A percentile compares a stretch with the other conserved stretches of the same genome.
Evolutionary conservation across 2,113 vertebrate species (phyloP).

Genomic region (Podocnemis expansa): DNA sequence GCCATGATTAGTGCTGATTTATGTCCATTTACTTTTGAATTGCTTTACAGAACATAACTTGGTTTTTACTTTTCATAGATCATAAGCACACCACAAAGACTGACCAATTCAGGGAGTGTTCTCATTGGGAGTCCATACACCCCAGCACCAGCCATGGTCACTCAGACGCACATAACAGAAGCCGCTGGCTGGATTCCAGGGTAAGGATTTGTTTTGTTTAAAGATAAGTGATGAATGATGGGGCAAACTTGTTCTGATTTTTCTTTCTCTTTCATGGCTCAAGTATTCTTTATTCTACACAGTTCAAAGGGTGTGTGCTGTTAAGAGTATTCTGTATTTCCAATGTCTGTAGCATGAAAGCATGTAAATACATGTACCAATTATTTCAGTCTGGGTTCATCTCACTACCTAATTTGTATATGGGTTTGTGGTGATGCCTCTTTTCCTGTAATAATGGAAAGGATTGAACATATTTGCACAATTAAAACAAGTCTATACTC

Average conservation of each 20-base stretch:
- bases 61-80: constrained; percentile 73
- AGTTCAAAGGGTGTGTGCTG: neutral
- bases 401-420: neutral
- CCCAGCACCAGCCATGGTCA: constrained; percentile 85
- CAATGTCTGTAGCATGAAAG: neutral
- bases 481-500: neutral
- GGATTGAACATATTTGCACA: neutral
- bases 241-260: neutral
- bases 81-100: constrained; percentile 87
- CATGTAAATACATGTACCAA: neutral
- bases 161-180: constrained; percentile 82
- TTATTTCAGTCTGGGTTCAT: neutral
- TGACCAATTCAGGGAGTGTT: constrained; percentile 81
- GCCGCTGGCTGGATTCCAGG: constrained; percentile 82
- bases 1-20: neutral
- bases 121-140: constrained; percentile 83
- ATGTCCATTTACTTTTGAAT: neutral
- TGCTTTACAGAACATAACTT: neutral
- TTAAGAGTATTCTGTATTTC: neutral
- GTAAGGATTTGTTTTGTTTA: constrained; percentile 69
- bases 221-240: neutral
- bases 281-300: neutral
- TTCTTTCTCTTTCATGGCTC: neutral
- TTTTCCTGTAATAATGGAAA: neutral
- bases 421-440: neutral